Conservation (phyloP, 2,888 invertebrate species). For the Athetis lepigone region DNA sequence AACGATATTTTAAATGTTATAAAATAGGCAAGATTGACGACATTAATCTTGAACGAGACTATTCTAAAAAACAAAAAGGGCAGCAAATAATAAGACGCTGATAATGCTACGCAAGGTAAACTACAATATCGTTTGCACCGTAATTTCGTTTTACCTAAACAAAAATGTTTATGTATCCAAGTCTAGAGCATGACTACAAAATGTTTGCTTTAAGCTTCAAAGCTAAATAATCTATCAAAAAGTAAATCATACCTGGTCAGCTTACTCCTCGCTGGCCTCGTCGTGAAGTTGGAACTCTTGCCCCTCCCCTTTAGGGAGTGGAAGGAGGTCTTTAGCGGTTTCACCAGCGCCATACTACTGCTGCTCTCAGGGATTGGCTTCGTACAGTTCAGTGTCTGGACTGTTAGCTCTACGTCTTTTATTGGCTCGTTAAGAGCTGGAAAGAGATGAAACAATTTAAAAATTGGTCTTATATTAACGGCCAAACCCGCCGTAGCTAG, state of each 20-base stretch:
- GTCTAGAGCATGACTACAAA: slow-evolving; percentile 10
- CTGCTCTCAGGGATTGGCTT: slow-evolving; percentile 85
- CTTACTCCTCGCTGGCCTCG: slow-evolving; percentile 81
- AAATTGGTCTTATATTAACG: too few relatives aligned
- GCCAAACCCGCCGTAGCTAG: too few relatives aligned
- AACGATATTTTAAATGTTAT: too few relatives aligned
- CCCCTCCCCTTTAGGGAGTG: slow-evolving; percentile 81
- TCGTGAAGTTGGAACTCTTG: slow-evolving; percentile 74
- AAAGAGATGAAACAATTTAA: too few relatives aligned
- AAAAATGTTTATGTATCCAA: too few relatives aligned
- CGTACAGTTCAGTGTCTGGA: slow-evolving; percentile 95
- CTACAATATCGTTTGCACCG: not conserved
- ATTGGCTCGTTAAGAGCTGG: slow-evolving; percentile 94
- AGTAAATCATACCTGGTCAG: slow-evolving; percentile 81
- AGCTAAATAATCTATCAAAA: not conserved
- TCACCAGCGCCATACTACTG: slow-evolving; percentile 75
- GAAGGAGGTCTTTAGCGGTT: slow-evolving; percentile 83
- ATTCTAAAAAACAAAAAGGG: slow-evolving; percentile 1
- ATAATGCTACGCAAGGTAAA: not conserved
- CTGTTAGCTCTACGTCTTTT: slow-evolving; percentile 96
- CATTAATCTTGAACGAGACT: too few relatives aligned
- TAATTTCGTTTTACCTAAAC: too few relatives aligned
- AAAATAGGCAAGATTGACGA: too few relatives aligned
- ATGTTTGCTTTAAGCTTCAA: slow-evolving; percentile 9
- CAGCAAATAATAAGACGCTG: not conserved